Percentiles rank a stretch among this genome's conserved stretches.
Conservation (phyloP, 2,797 vertebrate species). For the Meriones psammophilus region DNA sequence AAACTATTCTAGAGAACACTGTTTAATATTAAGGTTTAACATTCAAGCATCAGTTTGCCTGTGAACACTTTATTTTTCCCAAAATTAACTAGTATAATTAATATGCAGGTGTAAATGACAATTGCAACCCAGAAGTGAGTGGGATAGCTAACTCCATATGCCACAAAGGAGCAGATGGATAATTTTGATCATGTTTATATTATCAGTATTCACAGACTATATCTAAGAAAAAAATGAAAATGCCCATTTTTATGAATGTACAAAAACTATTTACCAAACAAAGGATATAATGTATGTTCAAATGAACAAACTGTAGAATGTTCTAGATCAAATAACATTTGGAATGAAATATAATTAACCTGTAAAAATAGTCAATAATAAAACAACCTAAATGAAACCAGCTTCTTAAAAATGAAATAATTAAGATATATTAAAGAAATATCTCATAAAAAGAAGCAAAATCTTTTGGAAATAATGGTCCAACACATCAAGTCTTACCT, state of each 20-base stretch:
- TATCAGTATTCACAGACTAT: neutral
- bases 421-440: neutral
- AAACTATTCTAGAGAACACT: neutral
- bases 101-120: neutral
- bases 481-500: neutral
- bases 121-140: neutral
- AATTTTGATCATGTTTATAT: neutral
- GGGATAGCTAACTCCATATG: neutral
- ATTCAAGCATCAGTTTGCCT: neutral
- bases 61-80: neutral
- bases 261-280: neutral
- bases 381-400: neutral
- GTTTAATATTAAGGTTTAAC: neutral
- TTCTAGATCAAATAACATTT: neutral
- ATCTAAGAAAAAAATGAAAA: neutral
- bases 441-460: neutral
- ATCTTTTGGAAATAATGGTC: neutral
- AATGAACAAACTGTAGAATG: neutral
- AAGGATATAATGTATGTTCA: neutral
- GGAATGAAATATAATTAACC: neutral
- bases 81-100: slow-evolving; percentile 22
- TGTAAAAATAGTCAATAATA: neutral
- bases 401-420: neutral
- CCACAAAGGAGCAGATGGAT: neutral
- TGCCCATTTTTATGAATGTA: neutral